Evolutionary conservation across 2,888 invertebrate genomes (phyloP), one percentile per base, ranked within the genome.

Genomic region (Caenorhabditis virilis): DNA sequence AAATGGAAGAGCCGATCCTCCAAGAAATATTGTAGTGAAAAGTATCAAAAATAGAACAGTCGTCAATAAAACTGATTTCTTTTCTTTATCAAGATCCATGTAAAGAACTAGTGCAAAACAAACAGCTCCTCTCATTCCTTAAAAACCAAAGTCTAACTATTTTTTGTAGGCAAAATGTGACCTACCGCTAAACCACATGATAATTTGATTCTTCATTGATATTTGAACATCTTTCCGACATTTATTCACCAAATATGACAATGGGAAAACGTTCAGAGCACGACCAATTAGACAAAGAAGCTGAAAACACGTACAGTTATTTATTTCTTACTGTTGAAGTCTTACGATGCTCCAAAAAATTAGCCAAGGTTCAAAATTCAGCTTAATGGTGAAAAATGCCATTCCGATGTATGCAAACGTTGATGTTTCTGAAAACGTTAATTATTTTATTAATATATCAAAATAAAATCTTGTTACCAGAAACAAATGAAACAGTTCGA

Each of bases 321-420:
- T 35, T 11, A 18, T 16, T 20, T 42, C 42, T 11, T 18, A 42
- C 3, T 42, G 11, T 47, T 26, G 4, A 47, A 47, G 47, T 84
- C 85, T 85, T 78, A 87, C 89, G 57, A 98, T 89, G 70, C 93
- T 92, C 95, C 95, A 97, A 48, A 94, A 89, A 4, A 97, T 91
- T 53, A 97, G 87, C 0, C 95, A 91, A 26, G 86, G 86, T 84
- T 95, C 92, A 50, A 95, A 91, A 58, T 92, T 89, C 84, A 97
- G 92, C 74, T 91, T 89, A 85, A 97, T 97, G 83, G 95, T 97
- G 85, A 90, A 93, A 79, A 95, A 89, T 26, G 94, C 94, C 78
- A 95, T 85, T 52, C 94, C 98, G 58, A 98, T 88, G 83, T 98
- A 98, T 4, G 97, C 97, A 88, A 98, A 98, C 1, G 98, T 95